These are phyloP conservation scores for Zele albiditarsus DNA, from an alignment of 2,888 invertebrate genomes.

Conservation along the genomic window DNA sequence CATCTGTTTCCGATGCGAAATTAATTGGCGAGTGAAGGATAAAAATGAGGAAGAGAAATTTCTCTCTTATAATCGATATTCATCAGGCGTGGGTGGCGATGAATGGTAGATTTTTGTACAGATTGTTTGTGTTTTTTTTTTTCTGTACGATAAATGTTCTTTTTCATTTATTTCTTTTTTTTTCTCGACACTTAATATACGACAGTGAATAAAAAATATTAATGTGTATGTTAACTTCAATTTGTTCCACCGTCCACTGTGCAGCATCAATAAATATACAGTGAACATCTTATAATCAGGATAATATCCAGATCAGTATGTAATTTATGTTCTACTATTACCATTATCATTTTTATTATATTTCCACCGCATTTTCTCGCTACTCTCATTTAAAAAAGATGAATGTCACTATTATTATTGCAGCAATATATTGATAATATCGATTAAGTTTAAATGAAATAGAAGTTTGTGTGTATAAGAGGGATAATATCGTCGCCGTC, in stretches of 20 bases:
- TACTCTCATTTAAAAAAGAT: neutral
- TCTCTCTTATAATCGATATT: conserved; percentile 9
- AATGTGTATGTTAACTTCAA: too few species aligned
- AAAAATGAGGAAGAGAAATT: conserved; percentile 11
- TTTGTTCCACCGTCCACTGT: too few species aligned
- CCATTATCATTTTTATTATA: neutral
- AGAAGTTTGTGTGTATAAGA: neutral
- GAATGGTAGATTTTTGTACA: conserved; percentile 3
- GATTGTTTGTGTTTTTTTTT: neutral
- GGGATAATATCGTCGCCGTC: conserved; percentile 1
- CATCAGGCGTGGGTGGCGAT: conserved; percentile 5
- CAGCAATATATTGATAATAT: conserved; percentile 23
- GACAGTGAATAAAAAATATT: too few species aligned
- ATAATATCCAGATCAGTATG: neutral
- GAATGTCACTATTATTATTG: neutral
- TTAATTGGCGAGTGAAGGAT: conserved; percentile 16
- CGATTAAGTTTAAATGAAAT: conserved; percentile 17
- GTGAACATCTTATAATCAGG: too few species aligned
- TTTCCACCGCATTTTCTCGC: neutral
- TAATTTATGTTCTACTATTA: neutral
- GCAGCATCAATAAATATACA: too few species aligned
- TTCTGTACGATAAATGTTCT: too few species aligned
- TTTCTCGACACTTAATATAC: too few species aligned
- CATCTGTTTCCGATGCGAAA: conserved; percentile 8
- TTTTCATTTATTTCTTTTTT: neutral